Evolutionary conservation across 2,797 vertebrate species (phyloP), one percentile per base, ranked within the genome.

Genomic region (Salmo trutta): DNA sequence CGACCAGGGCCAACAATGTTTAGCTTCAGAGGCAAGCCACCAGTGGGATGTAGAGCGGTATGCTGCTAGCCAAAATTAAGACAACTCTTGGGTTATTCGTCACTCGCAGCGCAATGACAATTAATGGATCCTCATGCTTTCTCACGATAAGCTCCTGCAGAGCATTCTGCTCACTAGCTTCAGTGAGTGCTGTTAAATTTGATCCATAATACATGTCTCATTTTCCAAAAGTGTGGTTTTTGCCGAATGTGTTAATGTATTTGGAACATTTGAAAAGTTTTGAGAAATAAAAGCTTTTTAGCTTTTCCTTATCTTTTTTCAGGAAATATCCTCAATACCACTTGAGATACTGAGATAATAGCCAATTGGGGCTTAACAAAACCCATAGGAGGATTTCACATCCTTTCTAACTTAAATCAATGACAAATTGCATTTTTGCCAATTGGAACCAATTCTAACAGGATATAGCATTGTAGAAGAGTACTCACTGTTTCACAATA

Each of bases 111-210:
- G 67, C 27, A 17, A 78, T 29, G 19, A 84, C 86, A 93, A 88
- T 93, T 90, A 93, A 88, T 84, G 83, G 81, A 89, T 85, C 81
- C 80, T 71, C 81, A 78, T 78, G 84, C 82, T 88, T 89, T 89
- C 81, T 81, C 84, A 88, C 85, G 82, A 79, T 84, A 88, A 79
- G 85, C 77, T 76, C 76, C 84, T 73, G 75, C 83, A 81, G 87
- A 81, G 81, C 36, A 3, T 77, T 82, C 77, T 66, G 83, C 87
- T 87, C 77, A 84, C 80, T 83, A 64, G 65, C 86, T 72, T 80
- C 0, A 71, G 74, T 72, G 79, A 77, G 74, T 79, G 75, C 59
- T 81, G 81, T 82, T 88, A 80, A 88, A 91, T 81, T 76, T 51
- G 75, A 84, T 87, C 87, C 47, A 85, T 85, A 85, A 92, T 86